Evolutionary conservation across 2,113 vertebrate genomes (phyloP).

Genomic region (Zosterops japonicus): DNA sequence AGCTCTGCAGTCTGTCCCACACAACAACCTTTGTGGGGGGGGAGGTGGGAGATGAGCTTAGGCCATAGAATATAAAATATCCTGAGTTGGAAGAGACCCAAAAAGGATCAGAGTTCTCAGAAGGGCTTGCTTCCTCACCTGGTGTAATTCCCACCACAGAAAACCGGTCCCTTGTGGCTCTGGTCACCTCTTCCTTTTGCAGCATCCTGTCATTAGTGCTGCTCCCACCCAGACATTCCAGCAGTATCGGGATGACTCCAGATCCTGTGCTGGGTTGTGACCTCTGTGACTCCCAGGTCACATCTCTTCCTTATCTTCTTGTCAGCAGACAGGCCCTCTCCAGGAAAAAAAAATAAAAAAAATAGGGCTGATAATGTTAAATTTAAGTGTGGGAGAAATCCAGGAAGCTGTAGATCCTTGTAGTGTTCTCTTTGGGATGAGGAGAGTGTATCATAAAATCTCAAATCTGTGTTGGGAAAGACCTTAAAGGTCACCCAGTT

Average conservation of each 20-base stretch:
- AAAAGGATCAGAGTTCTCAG: neutral
- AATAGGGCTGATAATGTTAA: neutral
- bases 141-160: neutral
- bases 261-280: neutral
- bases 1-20: neutral
- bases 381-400: rapidly evolving
- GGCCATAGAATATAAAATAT: neutral
- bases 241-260: neutral
- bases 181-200: neutral
- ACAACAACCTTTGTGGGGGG: neutral
- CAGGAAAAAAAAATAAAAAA: neutral
- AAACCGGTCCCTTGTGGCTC: neutral
- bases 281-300: neutral
- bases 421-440: neutral
- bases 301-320: neutral
- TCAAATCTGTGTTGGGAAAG: neutral
- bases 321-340: neutral
- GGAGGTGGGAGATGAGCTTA: neutral
- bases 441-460: neutral
- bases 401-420: neutral
- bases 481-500: neutral
- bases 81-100: neutral
- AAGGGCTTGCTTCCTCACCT: neutral
- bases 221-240: neutral
- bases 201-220: neutral